Evolutionary conservation across 2,113 vertebrate species (phyloP), one percentile per base, ranked within the genome.

Genomic region (Oryzias javanicus): DNA sequence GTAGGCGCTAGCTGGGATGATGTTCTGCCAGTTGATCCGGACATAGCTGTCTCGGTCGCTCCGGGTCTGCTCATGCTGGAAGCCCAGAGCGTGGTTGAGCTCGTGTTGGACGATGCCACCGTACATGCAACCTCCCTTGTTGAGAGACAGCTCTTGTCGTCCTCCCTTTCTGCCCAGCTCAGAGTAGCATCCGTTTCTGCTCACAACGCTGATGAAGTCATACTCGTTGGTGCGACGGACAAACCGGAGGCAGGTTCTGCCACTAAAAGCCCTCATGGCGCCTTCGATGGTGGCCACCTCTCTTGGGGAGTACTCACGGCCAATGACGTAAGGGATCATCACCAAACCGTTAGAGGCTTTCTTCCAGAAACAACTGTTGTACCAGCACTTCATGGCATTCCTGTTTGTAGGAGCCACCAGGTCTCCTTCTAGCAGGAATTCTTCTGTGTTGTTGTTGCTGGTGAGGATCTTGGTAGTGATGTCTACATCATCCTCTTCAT

Each of bases 31-130:
- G 56, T 76, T 69, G 69, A 79, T 84, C 44, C 0, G 55, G 63
- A 65, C 14, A 13, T 64, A 55, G 6, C 1, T 0, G 64, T 83
- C 77, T 0, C 60, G 63, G 67, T 83, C 73, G 27, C 70, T 83
- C 64, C 80, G 74, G 73, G 60, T 68, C 45, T 79, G 80, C 29
- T 79, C 63, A 19, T 78, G 55, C 42, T 58, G 16, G 55, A 58
- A 58, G 55, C 55, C 55, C 55, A 42, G 55, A 51, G 41, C 54
- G 19, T 50, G 55, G 42, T 25, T 27, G 14, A 57, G 20, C 22
- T 57, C 55, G 22, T 58, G 55, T 25, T 58, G 55, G 55, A 25
- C 16, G 42, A 56, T 45, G 7, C 54, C 54, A n/a, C 59, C 3
- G 55, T 64, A 53, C 35, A 83, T 1, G 61, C 81, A 80, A 27